A percentile compares a stretch with the other conserved stretches of the same genome.
Conservation (phyloP, 2,888 invertebrate genomes). For the Agrotis puta region DNA sequence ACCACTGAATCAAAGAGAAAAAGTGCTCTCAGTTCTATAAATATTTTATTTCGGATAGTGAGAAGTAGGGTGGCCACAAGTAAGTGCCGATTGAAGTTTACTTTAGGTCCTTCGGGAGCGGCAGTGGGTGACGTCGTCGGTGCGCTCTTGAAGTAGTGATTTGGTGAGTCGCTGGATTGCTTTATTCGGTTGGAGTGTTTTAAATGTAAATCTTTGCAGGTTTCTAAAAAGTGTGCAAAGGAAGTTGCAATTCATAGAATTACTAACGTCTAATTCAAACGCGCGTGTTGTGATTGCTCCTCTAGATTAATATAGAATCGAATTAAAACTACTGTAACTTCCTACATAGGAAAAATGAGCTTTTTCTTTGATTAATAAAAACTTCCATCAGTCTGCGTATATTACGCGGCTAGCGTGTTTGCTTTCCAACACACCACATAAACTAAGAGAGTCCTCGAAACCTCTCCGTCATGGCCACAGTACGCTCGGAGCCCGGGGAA, state of each 20-base stretch:
- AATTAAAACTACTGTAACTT: background rate
- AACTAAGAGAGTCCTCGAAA: constrained; percentile 63
- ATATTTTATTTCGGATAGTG: constrained; percentile 91
- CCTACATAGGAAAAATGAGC: constrained; percentile 2
- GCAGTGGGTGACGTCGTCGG: background rate
- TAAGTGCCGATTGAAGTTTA: constrained; percentile 59
- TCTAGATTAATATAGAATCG: background rate
- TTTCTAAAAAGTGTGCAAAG: background rate
- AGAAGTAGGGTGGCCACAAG: constrained; percentile 80
- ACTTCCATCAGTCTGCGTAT: constrained; percentile 22
- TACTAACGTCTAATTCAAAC: background rate
- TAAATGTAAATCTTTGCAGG: constrained; percentile 8
- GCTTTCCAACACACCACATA: constrained; percentile 50
- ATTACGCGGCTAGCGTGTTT: constrained; percentile 41
- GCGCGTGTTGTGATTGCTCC: background rate
- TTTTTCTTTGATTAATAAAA: constrained; percentile 34
- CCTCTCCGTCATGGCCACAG: constrained; percentile 73
- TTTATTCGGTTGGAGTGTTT: constrained; percentile 9
- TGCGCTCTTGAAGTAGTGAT: constrained; percentile 45
- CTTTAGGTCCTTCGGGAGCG: constrained; percentile 42
- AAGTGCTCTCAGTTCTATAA: constrained; percentile 89
- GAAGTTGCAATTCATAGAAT: background rate
- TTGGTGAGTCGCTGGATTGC: constrained; percentile 37
- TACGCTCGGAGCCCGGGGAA: constrained; percentile 80
- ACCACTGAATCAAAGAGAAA: constrained; percentile 91